Percentiles rank a stretch among this genome's conserved stretches.
Conservation (phyloP, 2,797 vertebrate genomes). For the Lepus oiostolus region DNA sequence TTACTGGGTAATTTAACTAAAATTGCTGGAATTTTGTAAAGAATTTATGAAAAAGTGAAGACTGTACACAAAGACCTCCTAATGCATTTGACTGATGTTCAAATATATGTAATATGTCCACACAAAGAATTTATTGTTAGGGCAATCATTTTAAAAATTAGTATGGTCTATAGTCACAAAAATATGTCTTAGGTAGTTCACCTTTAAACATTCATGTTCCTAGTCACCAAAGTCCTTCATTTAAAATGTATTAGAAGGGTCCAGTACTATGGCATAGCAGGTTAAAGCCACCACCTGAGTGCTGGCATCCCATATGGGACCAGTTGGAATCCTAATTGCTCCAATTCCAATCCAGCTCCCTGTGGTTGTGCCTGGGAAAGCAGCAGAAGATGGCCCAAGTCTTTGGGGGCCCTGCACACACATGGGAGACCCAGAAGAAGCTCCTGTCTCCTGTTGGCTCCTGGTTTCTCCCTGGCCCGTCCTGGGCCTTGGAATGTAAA, state of each 20-base stretch:
- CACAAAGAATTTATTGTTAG: background rate
- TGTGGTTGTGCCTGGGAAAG: no score
- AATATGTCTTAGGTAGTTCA: background rate
- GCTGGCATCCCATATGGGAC: no score
- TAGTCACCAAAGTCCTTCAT: background rate
- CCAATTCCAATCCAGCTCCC: no score
- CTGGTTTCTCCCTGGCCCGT: no score
- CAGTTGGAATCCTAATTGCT: no score
- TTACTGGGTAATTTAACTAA: conserved; percentile 35
- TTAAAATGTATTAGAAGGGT: conserved; percentile 1
- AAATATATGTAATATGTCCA: background rate
- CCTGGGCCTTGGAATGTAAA: no score
- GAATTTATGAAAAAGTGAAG: conserved; percentile 37
- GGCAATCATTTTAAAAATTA: background rate
- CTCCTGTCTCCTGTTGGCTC: no score
- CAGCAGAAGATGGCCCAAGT: no score
- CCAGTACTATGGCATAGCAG: no score
- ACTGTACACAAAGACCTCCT: background rate
- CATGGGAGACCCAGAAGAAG: no score
- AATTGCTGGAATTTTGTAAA: conserved; percentile 29
- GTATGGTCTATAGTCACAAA: background rate
- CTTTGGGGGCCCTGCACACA: no score
- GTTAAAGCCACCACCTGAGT: no score
- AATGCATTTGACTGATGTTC: background rate
- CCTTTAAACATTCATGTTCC: background rate